Evolutionary conservation across 2,797 vertebrate species (phyloP), one percentile per base, ranked within the genome.

Genomic region (Atherinosoma microstoma): DNA sequence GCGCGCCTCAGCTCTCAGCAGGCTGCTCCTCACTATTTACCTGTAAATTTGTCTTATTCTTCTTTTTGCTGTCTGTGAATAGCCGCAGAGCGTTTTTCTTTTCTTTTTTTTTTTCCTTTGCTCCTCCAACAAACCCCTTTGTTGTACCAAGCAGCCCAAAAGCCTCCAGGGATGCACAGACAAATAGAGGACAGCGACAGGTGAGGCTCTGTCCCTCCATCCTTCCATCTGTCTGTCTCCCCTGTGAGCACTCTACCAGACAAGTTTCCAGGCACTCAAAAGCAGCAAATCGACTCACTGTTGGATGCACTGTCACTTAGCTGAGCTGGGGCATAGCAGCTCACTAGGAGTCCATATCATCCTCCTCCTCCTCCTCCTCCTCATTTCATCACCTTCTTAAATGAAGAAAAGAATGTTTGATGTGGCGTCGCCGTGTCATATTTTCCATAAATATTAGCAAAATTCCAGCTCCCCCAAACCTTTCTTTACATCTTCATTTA

Each of bases 271-370:
- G 87, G 82, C 89, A 85, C 89, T 91, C 91, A 87, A 87, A 91
- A 87, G 84, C 84, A 85, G 88, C 86, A 92, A 91, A 92, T 86
- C 78, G 83, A 91, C 90, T 91, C 85, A 75, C 85, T 88, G 87
- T 88, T 80, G 86, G 87, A 92, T 90, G 88, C 89, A 65, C 85
- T 86, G 91, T 93, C 90, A 90, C 87, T 92, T 90, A 89, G 78
- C 73, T 34, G 76, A 88, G 82, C 84, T 56, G 82, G 84, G 84
- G 83, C 85, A 85, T 54, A 73, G 82, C 87, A 64, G 79, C 80
- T 2, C 86, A 35, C 80, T 51, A 84, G 85, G 85, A 86, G 83
- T 82, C 84, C 84, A 67, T 79, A 82, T 84, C 24, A 73, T 82
- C 78, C 82, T 84, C 80, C 75, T 83, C 24, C 74, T 82, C 78